Percentiles rank a stretch among this genome's conserved stretches.
Conservation (phyloP, 2,888 invertebrate genomes). For the Marronus borbonicus region DNA sequence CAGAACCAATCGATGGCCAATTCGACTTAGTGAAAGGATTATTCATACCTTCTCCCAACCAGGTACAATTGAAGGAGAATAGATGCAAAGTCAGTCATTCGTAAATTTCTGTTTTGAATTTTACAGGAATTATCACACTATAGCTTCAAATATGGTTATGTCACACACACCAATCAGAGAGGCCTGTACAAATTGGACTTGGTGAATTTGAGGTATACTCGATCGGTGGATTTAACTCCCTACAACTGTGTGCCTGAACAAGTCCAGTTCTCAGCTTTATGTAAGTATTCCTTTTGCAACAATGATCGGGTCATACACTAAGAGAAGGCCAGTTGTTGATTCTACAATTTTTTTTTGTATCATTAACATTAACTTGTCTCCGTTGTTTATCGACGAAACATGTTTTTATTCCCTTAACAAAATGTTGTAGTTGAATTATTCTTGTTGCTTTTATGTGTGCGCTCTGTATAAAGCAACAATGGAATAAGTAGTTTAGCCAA, state of each 20-base stretch:
- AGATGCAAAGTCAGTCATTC: background rate
- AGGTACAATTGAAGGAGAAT: slow-evolving; percentile 65
- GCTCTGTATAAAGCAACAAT: too few relatives aligned
- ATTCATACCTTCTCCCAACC: slow-evolving; percentile 75
- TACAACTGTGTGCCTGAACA: slow-evolving; percentile 82
- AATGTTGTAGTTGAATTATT: too few relatives aligned
- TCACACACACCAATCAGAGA: slow-evolving; percentile 81
- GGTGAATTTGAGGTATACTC: slow-evolving; percentile 79
- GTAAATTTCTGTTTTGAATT: slow-evolving; percentile 14
- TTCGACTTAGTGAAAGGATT: slow-evolving; percentile 81
- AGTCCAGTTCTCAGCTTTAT: slow-evolving; percentile 80
- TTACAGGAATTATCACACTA: slow-evolving; percentile 72
- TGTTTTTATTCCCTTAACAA: too few relatives aligned
- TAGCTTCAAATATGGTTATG: slow-evolving; percentile 81
- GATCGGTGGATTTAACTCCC: slow-evolving; percentile 80
- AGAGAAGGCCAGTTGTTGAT: too few relatives aligned
- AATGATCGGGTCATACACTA: too few relatives aligned
- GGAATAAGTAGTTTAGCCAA: too few relatives aligned
- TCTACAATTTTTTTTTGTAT: too few relatives aligned
- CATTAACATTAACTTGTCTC: too few relatives aligned
- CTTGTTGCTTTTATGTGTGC: too few relatives aligned
- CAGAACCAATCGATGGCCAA: slow-evolving; percentile 83
- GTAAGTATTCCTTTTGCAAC: slow-evolving; percentile 71
- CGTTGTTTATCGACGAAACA: too few relatives aligned
- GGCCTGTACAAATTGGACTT: slow-evolving; percentile 83